Evolutionary conservation across 2,888 invertebrate species (phyloP).

Genomic region (Homarus gammarus): DNA sequence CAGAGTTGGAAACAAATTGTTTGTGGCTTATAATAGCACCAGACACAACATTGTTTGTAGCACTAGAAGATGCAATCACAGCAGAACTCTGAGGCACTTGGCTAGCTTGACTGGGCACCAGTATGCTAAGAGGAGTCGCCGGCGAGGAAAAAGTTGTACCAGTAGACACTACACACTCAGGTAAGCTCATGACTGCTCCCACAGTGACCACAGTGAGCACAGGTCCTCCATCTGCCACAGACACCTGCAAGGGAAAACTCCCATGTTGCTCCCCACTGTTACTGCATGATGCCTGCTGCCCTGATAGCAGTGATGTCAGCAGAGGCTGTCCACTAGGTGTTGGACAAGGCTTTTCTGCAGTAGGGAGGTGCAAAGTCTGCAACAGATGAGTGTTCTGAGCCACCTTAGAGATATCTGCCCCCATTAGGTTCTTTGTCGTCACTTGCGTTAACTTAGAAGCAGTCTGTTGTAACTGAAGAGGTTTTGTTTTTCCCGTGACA

Average conservation of each 20-base stretch:
- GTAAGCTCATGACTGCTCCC: constrained; percentile 58
- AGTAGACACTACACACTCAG: constrained; percentile 54
- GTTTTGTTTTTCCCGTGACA: constrained; percentile 36
- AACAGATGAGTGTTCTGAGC: constrained; percentile 72
- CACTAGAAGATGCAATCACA: constrained; percentile 75
- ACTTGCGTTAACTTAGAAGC: constrained; percentile 60
- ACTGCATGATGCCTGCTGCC: constrained; percentile 35
- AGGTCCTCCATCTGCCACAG: constrained; percentile 53
- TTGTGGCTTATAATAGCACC: constrained; percentile 73
- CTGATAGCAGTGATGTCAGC: constrained; percentile 56
- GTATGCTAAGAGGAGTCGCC: constrained; percentile 65
- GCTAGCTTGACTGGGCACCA: constrained; percentile 70
- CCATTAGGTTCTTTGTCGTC: constrained; percentile 48
- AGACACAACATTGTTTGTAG: constrained; percentile 73
- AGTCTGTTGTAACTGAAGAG: constrained; percentile 53
- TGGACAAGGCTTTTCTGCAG: constrained; percentile 48
- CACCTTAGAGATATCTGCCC: constrained; percentile 68
- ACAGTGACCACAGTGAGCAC: constrained; percentile 66
- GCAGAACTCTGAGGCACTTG: constrained; percentile 75
- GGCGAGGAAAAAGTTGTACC: constrained; percentile 66
- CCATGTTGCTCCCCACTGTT: constrained; percentile 33
- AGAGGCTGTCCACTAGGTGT: constrained; percentile 36
- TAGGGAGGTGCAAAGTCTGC: constrained; percentile 69
- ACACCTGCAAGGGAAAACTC: constrained; percentile 59
- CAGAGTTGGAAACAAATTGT: constrained; percentile 62